Evolutionary conservation across 2,797 vertebrate species (phyloP).

Genomic region (Taeniopygia guttata): DNA sequence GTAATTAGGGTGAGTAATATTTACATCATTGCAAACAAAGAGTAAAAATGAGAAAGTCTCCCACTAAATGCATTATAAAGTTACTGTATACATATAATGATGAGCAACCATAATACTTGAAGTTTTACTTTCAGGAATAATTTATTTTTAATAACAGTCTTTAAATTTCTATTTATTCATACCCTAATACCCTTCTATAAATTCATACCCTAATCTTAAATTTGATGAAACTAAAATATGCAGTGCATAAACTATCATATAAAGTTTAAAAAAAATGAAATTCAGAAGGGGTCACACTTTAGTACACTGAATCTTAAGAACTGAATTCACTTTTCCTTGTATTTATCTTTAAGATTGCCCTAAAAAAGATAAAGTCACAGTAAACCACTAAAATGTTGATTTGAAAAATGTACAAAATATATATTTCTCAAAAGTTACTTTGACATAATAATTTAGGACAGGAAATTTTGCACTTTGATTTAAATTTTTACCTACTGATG

Average conservation of each 20-base stretch:
- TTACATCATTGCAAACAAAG: background rate
- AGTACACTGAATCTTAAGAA: background rate
- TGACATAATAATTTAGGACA: background rate
- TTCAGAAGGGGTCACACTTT: background rate
- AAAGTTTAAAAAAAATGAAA: background rate
- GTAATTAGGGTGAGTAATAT: conserved; percentile 65
- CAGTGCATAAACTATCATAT: background rate
- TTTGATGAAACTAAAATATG: background rate
- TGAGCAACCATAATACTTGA: background rate
- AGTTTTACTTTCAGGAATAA: background rate
- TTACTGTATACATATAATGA: background rate
- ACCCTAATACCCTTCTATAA: no score
- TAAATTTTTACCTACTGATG: background rate
- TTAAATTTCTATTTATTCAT: background rate
- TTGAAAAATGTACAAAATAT: background rate
- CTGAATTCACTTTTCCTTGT: background rate
- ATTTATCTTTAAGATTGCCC: background rate
- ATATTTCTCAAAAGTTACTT: background rate
- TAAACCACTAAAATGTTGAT: background rate
- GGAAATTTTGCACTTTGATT: background rate
- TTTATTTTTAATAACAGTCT: background rate
- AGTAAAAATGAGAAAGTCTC: background rate
- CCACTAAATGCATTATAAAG: background rate
- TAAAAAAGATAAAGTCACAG: background rate
- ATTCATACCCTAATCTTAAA: background rate